Base-by-base conservation (phyloP, 2,888 invertebrate genomes). In the Tenthredo scrophulariae region DNA sequence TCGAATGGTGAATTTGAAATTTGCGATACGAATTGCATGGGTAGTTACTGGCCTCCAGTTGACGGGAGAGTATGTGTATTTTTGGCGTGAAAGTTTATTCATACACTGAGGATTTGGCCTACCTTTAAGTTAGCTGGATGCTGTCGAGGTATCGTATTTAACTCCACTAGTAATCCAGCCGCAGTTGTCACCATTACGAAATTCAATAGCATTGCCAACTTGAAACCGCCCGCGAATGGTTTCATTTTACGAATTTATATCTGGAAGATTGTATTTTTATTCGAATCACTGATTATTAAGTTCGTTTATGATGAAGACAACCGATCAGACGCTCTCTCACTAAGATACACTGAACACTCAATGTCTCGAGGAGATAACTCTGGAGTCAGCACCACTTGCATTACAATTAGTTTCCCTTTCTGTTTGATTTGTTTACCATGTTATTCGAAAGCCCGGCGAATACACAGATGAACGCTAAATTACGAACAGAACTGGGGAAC, bases 1-100 rank as follows among this genome's bases (percentile, higher is more conserved):
- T 87, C 89, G 62, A 22, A n/a, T 88, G 75, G 3, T 87, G 67
- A 87, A 88, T 87, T 87, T 29, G 67, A 84, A 79, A 84, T 84
- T 80, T 43, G 62, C n/a, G 37, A 43, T 46, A 62, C 77, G 6
- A 80, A 40, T 80, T 46, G 46, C 46, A 46, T 46, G 46, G 15
- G 46, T 46, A 46, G 4, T 13, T 50, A 77, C 33, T 9, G 46
- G 50, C n/a, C 7, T 50, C 29, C 6, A 7, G 50, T 50, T 29
- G 22, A 37, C 33, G 18, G 37, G 37, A 72, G n/a, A 46, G 67
- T 33, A 18, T 70, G 67, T 29, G 67, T 70, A 70, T 15, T 22
- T 58, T 46, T 13, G 13, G 46, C 46, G 46, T 13, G 46, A 46
- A 46, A 46, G 46, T 46, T 46, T 46, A 46, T 46, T 46, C 46